Evolutionary conservation across 2,888 invertebrate genomes (phyloP), one percentile per base, ranked within the genome.

Genomic region (Bellardia pandia): DNA sequence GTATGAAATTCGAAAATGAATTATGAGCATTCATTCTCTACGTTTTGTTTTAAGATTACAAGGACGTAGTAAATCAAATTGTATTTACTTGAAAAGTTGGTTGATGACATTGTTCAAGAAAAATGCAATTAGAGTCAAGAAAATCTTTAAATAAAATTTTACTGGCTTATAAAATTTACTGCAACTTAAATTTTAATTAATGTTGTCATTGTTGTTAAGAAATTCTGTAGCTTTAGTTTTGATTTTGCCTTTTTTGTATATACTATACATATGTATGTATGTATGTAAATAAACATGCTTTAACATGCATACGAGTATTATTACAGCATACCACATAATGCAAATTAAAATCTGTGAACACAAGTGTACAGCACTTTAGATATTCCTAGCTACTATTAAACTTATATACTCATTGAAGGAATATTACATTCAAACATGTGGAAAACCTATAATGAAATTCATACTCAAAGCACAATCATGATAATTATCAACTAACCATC

Each of bases 21-120:
- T 68, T 75, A 58, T 68, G 48, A 75, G 30, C 23, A 72, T 71
- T 79, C 8, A 23, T 58, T 58, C 16, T 23, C 11, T 68, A 40
- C 8, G 6, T 79, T 68, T 75, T 74, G 66, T 74, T 58, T 81
- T 75, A 42, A 74, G 51, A 48, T 13, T 33, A 74, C 81, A 81
- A 81, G 74, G 81, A 81, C 81, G 56, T 23, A 75, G 56, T 75
- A 81, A 81, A 81, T 81, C 56, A 58, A 68, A 75, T 68, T 81
- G 30, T 48, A 30, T 58, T 68, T 81, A 30, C 58, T 68, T 40
- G 37, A 45, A 81, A 66, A 45, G 16, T 66, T 66, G 42, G 9
- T 74, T 66, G 42, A 66, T 64, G 45, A 66, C 53, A 64, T 53
- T 42, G 3, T 80, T 64, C 5, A 16, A n/a, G 51, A 56, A 11